Conservation (phyloP, 2,888 invertebrate species). For the Ganaspis brasiliensis region DNA sequence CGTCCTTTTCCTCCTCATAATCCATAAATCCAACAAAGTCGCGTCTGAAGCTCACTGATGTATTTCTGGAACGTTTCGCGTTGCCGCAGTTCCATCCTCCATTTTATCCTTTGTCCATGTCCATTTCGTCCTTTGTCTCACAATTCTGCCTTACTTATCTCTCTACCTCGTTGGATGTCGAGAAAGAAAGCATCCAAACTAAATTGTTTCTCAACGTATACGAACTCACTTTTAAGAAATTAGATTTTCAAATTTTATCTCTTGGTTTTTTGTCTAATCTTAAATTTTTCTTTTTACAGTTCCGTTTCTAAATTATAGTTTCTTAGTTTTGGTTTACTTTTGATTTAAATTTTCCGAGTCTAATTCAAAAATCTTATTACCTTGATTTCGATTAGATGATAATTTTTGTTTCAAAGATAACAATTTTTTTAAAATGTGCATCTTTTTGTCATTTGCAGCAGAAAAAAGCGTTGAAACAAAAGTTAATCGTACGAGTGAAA, state of each 20-base stretch:
- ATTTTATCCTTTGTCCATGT: slow-evolving; percentile 68
- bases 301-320: too few species aligned
- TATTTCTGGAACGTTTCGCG: slow-evolving; percentile 62
- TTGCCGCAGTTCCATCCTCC: slow-evolving; percentile 58
- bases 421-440: too few species aligned
- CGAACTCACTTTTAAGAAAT: not conserved
- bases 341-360: too few species aligned
- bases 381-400: too few species aligned
- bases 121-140: slow-evolving; percentile 73
- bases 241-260: not conserved
- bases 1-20: slow-evolving; percentile 72
- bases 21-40: slow-evolving; percentile 78
- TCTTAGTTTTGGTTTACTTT: too few species aligned
- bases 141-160: slow-evolving; percentile 66
- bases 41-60: slow-evolving; percentile 66
- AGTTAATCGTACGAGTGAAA: slow-evolving; percentile 27
- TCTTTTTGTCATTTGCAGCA: too few species aligned
- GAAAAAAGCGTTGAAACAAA: not conserved
- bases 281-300: not conserved
- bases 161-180: slow-evolving; percentile 7
- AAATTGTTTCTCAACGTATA: not conserved
- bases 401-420: too few species aligned
- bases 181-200: slow-evolving; percentile 28
- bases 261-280: not conserved
- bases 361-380: too few species aligned